A percentile compares a stretch with the other conserved stretches of the same genome.
These are phyloP conservation scores for Parapristionchus giblindavisi DNA, from an alignment of 2,888 invertebrate genomes.

Conservation along the genomic window DNA sequence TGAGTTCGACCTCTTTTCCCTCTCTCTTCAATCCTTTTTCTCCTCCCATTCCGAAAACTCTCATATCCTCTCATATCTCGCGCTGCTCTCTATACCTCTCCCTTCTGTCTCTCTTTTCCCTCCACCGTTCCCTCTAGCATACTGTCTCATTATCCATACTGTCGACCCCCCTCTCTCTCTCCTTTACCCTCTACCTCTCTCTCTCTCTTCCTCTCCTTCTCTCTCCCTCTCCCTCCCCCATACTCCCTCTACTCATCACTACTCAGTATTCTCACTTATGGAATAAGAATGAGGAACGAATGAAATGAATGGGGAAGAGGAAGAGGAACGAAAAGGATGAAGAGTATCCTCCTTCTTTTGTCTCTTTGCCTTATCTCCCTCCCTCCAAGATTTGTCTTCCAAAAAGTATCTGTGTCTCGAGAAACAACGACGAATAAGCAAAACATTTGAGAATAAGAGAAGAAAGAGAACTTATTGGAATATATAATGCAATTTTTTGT, in stretches of 20 bases:
- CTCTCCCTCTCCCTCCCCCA: background rate
- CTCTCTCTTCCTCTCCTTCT: background rate
- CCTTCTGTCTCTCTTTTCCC: background rate
- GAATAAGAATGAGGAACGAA: background rate
- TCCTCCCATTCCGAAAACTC: background rate
- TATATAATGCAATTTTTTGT: no score
- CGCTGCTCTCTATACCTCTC: background rate
- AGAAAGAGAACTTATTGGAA: no score
- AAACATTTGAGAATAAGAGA: no score
- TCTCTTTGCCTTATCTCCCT: no score
- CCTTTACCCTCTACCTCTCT: background rate
- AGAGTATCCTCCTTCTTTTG: no score
- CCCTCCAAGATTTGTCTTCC: no score
- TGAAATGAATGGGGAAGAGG: background rate
- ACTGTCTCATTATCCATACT: no score
- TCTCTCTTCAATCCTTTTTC: background rate
- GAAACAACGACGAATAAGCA: no score
- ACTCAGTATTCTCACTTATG: background rate
- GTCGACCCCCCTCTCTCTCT: background rate
- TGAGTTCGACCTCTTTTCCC: background rate
- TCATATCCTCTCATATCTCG: conserved; percentile 6
- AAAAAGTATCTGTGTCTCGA: no score
- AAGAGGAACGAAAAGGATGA: background rate
- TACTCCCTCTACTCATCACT: no score
- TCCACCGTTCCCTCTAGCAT: no score